These are phyloP conservation scores for Macrocentrus cingulum DNA, from an alignment of 1,140 invertebrate species.

Conservation along the genomic window DNA sequence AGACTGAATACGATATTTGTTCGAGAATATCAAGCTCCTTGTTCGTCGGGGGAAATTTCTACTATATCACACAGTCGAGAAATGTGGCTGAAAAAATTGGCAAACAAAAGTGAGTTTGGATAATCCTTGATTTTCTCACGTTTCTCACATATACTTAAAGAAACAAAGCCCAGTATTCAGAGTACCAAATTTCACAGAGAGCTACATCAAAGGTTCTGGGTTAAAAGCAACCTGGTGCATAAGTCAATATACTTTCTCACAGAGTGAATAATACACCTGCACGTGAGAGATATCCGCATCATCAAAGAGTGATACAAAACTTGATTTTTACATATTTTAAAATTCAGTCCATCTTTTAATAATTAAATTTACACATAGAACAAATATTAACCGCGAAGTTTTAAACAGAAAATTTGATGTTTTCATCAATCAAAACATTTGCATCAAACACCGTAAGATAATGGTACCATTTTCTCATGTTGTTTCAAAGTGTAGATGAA, in stretches of 20 bases:
- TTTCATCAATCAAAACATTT: too few species aligned
- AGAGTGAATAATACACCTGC: background rate
- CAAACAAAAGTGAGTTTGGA: conserved; percentile 16
- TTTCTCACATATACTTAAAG: background rate
- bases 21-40: conserved; percentile 1
- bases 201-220: conserved; percentile 8
- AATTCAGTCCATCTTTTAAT: too few species aligned
- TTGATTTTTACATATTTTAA: too few species aligned
- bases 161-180: background rate
- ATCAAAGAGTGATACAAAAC: too few species aligned
- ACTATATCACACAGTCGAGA: background rate
- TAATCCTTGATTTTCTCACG: conserved; percentile 14
- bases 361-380: too few species aligned
- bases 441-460: too few species aligned
- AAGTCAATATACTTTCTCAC: background rate
- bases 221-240: background rate
- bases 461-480: too few species aligned
- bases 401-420: too few species aligned
- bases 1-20: conserved; percentile 7
- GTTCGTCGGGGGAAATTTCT: background rate
- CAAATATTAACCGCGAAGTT: too few species aligned
- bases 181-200: conserved; percentile 13
- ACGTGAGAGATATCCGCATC: too few species aligned
- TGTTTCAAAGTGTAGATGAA: too few species aligned
- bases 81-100: conserved; percentile 10